Percentiles rank a stretch among this genome's conserved stretches.
These are phyloP conservation scores for Callipepla californica DNA, from an alignment of 2,113 vertebrate genomes.

Conservation along the genomic window DNA sequence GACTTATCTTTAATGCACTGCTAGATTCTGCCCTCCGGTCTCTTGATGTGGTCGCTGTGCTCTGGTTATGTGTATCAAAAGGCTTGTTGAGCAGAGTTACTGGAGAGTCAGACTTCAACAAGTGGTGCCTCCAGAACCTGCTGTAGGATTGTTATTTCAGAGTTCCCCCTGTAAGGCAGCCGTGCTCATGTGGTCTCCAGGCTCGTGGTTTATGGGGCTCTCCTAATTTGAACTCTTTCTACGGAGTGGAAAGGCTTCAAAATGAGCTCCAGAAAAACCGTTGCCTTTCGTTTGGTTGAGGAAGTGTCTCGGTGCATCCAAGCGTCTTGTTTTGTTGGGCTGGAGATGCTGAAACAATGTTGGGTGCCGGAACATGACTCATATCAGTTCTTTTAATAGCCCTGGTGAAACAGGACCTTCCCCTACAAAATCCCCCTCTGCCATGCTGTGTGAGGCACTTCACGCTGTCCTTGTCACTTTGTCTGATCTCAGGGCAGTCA, in stretches of 20 bases:
- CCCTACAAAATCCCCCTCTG: neutral
- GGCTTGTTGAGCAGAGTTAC: neutral
- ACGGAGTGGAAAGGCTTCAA: neutral
- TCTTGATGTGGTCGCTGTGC: neutral
- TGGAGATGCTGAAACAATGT: neutral
- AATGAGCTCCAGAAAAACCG: neutral
- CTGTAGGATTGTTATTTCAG: no score
- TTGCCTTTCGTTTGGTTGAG: neutral
- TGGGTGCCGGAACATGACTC: constrained; percentile 21
- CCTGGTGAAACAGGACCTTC: neutral
- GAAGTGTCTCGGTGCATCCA: neutral
- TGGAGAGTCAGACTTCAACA: neutral
- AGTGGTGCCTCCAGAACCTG: neutral
- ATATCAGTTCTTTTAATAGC: neutral
- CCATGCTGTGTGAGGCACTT: neutral
- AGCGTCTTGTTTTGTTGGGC: neutral
- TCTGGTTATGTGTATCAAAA: neutral
- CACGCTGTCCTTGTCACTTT: neutral
- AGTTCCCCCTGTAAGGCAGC: no score
- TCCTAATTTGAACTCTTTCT: neutral
- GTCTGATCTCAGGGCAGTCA: neutral
- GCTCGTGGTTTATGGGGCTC: neutral
- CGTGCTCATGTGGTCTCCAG: neutral
- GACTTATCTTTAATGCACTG: neutral
- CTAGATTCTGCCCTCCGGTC: neutral